Conservation (phyloP, 2,797 vertebrate genomes). For the Leptoclinus maculatus region DNA sequence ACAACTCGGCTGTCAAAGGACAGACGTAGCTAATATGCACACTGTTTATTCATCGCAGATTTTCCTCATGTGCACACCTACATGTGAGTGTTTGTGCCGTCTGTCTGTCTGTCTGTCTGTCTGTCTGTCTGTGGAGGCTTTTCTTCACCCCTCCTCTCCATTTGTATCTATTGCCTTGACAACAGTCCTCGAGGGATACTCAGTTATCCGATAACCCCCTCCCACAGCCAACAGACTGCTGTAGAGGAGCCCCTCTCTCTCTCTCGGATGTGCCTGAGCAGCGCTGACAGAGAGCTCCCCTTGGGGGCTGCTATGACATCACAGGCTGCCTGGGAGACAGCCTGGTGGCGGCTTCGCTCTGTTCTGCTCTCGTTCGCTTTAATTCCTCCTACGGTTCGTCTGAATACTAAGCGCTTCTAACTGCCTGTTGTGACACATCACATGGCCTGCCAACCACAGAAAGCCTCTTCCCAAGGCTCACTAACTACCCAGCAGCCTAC, state of each 20-base stretch:
- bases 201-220: constrained; percentile 70
- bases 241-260: constrained; percentile 54
- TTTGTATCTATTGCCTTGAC: constrained; percentile 80
- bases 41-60: not conserved
- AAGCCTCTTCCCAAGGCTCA: constrained; percentile 65
- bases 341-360: constrained; percentile 65
- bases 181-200: constrained; percentile 73
- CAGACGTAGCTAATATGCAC: not conserved
- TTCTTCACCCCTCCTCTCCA: constrained; percentile 61
- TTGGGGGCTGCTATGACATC: constrained; percentile 74
- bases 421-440: constrained; percentile 75
- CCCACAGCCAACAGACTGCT: constrained; percentile 60
- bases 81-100: constrained; percentile 32
- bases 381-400: constrained; percentile 69
- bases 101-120: constrained; percentile 12
- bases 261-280: constrained; percentile 70
- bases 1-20: not conserved
- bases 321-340: constrained; percentile 75
- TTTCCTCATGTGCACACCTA: not conserved
- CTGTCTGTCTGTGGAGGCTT: constrained; percentile 33
- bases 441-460: constrained; percentile 66
- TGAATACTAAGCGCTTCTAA: constrained; percentile 73
- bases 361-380: constrained; percentile 60
- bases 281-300: constrained; percentile 69
- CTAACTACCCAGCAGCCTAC: constrained; percentile 59